Evolutionary conservation across 2,797 vertebrate genomes (phyloP), one percentile per base, ranked within the genome.

Genomic region (Pangasius mekongensis): DNA sequence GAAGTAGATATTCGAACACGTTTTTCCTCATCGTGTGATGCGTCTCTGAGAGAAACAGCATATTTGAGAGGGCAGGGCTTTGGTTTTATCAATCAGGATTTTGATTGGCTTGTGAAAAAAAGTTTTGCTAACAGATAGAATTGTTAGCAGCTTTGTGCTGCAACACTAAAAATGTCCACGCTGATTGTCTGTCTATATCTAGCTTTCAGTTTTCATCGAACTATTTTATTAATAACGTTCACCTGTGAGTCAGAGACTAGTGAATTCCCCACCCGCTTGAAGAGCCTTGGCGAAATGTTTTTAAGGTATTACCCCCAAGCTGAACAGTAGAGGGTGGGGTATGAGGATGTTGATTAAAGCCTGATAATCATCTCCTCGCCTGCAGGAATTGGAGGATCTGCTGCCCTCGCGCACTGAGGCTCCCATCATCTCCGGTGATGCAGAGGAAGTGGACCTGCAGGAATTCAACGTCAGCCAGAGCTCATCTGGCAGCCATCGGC

Each of bases 381-480:
- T 39, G 39, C 91, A 99, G 99, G 98, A 99, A 94, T 95, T 99
- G 94, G 98, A 99, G 95, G 98, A 99, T 94, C 97, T 99, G 93
- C 94, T 99, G 88, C 99, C 99, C 16, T 97, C 97, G 7, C 97
- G 99, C 93, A 97, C 98, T n/a, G 98, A 98, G 90, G 95, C 97
- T 3, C 97, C 97, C 33, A 96, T 96, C 90, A 94, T 99, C 90
- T 97, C 96, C 5, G 97, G 96, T 24, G 98, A 99, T 84, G 95
- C 96, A 0, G 99, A 99, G 91, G 98, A 99, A 89, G 99, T 99
- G 47, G 99, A 99, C 92, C 97, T 99, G 92, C 98, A 99, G 92
- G 98, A 99, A 89, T 99, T 98, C 36, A 97, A 99, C 88, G 95
- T 93, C 89, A 98, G 97, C 92, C 97, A 97, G 92, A 96, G 98